These are phyloP conservation scores for Sinocyclocheilus rhinocerous DNA, from an alignment of 2,113 vertebrate species.

Conservation along the genomic window DNA sequence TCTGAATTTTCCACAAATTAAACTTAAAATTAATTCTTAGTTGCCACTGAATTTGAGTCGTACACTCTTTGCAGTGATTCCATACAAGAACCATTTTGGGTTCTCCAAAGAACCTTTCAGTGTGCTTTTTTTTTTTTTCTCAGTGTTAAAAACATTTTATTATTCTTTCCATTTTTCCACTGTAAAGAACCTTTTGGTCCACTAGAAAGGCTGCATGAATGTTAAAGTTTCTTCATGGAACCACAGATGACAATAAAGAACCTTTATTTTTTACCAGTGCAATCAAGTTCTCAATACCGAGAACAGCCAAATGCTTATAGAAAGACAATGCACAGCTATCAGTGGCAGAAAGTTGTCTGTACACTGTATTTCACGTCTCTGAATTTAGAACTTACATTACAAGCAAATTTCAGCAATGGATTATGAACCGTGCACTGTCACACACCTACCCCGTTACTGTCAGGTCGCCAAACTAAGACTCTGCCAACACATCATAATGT, in stretches of 20 bases:
- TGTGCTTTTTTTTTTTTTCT: too few relatives aligned
- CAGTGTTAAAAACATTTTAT: too few relatives aligned
- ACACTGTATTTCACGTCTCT: slow-evolving; percentile 29
- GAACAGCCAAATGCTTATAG: slow-evolving; percentile 60
- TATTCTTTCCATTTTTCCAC: not conserved
- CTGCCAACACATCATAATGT: slow-evolving; percentile 51
- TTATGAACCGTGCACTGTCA: not conserved
- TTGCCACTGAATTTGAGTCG: not conserved
- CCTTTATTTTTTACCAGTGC: too few relatives aligned
- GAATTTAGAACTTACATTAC: not conserved
- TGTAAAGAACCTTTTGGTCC: not conserved
- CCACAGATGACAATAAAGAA: not conserved
- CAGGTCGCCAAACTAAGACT: slow-evolving; percentile 48
- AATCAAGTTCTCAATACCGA: slow-evolving; percentile 52
- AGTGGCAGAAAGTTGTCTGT: slow-evolving; percentile 46
- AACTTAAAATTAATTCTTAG: not conserved
- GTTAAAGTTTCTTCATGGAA: not conserved
- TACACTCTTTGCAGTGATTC: too few relatives aligned
- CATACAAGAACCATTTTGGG: too few relatives aligned
- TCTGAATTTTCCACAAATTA: not conserved
- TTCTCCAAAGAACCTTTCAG: too few relatives aligned
- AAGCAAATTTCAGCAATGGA: not conserved
- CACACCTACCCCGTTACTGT: slow-evolving; percentile 22
- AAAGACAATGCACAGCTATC: slow-evolving; percentile 33
- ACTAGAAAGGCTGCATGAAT: not conserved